These are phyloP conservation scores for Halyomorpha halys DNA, from an alignment of 1,140 invertebrate species.

Conservation along the genomic window DNA sequence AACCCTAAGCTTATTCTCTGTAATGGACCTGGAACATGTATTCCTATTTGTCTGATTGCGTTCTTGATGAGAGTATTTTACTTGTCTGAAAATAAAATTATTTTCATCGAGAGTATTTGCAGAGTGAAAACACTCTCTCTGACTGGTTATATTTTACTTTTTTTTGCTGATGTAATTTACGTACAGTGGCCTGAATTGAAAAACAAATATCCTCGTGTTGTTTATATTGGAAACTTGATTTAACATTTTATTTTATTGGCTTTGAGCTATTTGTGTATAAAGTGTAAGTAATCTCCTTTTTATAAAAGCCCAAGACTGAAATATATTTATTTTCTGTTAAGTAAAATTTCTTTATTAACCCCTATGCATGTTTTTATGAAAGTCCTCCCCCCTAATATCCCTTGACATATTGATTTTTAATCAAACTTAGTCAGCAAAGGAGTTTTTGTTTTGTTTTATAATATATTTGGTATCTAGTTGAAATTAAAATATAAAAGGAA, in stretches of 20 bases:
- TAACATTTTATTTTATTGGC: neutral
- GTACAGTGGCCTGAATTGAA: constrained; percentile 78
- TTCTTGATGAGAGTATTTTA: constrained; percentile 55
- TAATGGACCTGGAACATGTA: constrained; percentile 93
- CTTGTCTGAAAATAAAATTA: constrained; percentile 57
- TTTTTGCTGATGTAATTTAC: constrained; percentile 71
- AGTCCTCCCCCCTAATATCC: too few relatives aligned
- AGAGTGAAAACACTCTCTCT: constrained; percentile 80
- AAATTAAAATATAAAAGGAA: too few relatives aligned
- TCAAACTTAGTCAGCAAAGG: too few relatives aligned
- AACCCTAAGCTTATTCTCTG: constrained; percentile 71
- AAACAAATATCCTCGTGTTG: neutral
- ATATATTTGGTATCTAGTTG: too few relatives aligned
- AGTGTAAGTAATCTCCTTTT: too few relatives aligned
- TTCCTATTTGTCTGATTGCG: constrained; percentile 70
- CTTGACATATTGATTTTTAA: too few relatives aligned
- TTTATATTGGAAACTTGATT: constrained; percentile 7
- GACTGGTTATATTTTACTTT: constrained; percentile 75
- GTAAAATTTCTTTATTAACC: too few relatives aligned
- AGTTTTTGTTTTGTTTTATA: too few relatives aligned
- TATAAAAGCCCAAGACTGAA: too few relatives aligned
- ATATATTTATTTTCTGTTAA: too few relatives aligned
- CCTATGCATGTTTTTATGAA: too few relatives aligned
- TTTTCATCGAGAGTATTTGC: constrained; percentile 92
- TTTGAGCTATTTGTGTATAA: too few relatives aligned